Evolutionary conservation across 2,888 invertebrate species (phyloP), one percentile per base, ranked within the genome.

Genomic region (Apocheima hispidaria): DNA sequence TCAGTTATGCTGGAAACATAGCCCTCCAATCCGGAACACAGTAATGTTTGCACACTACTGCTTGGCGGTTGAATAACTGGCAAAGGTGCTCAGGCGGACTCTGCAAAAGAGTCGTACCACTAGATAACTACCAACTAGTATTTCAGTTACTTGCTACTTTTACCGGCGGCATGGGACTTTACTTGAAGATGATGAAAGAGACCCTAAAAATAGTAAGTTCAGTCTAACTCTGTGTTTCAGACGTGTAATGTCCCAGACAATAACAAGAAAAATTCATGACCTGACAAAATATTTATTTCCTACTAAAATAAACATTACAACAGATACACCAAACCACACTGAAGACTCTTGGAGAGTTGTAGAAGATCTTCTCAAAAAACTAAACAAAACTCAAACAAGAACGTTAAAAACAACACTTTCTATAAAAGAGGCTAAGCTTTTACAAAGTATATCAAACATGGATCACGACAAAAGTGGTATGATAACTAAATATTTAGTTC

Each of bases 401-500:
- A 26, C 5, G 1, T 6, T n/a, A 9, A 23, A 41, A 4, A 35
- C 60, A 10, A 54, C 52, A 59, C 53, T 67, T 14, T 70, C 69
- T 23, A 40, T 62, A 21, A 69, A 74, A n/a, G 61, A 74, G 16
- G 64, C 69, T 6, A 63, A 60, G 18, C 50, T 81, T 30, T 54
- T 79, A 21, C 71, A 77, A 55, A 74, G 73, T 3, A 70, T 81
- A 49, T 70, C 77, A 53, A 75, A 81, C 23, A 71, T 63, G 20
- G 65, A 75, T 43, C 72, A 77, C 16, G 83, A 80, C 69, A 66
- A 66, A 6, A 87, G 83, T 55, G 78, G 88, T 88, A 56, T 70
- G 76, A 50, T 41, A 10, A 40, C 14, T 4, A n/a, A n/a, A n/a
- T n/a, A 35, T 35, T 30, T 3, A 10, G 18, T 38, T n/a, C 20